Evolutionary conservation across 2,888 invertebrate genomes (phyloP).

Genomic region (Barypeithes pellucidus): DNA sequence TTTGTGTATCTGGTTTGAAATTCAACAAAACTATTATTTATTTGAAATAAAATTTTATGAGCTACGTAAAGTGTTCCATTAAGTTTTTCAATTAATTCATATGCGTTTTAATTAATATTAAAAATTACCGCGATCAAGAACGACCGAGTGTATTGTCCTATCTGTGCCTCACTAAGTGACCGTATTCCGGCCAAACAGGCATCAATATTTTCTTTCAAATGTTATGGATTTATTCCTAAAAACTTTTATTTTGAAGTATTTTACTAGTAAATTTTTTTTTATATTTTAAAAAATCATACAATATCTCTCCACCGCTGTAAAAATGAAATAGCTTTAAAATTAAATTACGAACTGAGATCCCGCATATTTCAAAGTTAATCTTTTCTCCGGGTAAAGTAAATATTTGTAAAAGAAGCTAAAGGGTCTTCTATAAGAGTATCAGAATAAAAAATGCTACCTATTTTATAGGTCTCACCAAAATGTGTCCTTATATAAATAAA

Average conservation of each 20-base stretch:
- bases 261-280: neutral
- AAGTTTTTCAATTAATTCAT: no score
- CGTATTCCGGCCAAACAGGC: no score
- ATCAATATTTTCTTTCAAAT: no score
- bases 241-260: no score
- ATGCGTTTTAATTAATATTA: no score
- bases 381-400: conserved; percentile 28
- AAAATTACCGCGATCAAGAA: no score
- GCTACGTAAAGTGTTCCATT: no score
- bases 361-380: conserved; percentile 6
- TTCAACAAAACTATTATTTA: no score
- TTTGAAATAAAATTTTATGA: no score
- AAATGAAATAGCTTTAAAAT: conserved; percentile 24
- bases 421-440: neutral
- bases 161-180: no score
- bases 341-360: conserved; percentile 21
- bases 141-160: no score
- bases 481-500: neutral
- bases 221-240: neutral
- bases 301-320: neutral
- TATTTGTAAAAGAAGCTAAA: conserved; percentile 22
- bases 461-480: neutral
- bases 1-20: conserved; percentile 1
- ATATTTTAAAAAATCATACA: neutral
- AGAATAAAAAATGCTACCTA: neutral